Conservation (phyloP, 2,888 invertebrate species). For the Chalcosyrphus nemorum region DNA sequence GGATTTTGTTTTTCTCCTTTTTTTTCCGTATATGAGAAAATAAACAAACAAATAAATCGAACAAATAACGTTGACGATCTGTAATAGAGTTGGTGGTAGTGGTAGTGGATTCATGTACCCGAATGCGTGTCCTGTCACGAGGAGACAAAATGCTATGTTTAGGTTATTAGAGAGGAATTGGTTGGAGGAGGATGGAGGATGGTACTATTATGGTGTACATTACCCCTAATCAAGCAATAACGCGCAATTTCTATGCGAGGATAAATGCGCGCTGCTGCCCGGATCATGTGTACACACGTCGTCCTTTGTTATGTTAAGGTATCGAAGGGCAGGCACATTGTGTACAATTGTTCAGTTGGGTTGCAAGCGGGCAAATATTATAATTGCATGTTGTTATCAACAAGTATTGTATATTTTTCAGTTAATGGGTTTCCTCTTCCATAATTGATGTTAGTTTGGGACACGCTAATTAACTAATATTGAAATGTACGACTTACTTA, state of each 20-base stretch:
- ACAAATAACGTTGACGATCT: constrained; percentile 4
- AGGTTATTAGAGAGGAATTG: constrained; percentile 33
- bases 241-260: constrained; percentile 32
- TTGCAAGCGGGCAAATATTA: constrained; percentile 27
- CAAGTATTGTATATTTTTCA: constrained; percentile 47
- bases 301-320: not conserved
- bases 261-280: not conserved
- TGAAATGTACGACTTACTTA: not conserved
- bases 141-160: constrained; percentile 26
- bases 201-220: constrained; percentile 4
- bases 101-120: not conserved
- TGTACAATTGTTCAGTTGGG: constrained; percentile 17
- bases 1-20: not conserved
- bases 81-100: not conserved
- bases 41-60: not conserved
- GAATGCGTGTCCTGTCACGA: constrained; percentile 21
- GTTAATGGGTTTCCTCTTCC: constrained; percentile 34
- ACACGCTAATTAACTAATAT: constrained; percentile 27
- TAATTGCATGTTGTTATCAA: constrained; percentile 41
- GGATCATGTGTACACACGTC: constrained; percentile 1
- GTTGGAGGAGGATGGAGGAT: too few species aligned
- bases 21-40: not conserved
- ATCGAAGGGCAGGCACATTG: not conserved
- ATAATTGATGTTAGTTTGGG: constrained; percentile 45
- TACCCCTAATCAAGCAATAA: constrained; percentile 21